These are phyloP conservation scores for Panulirus ornatus DNA, from an alignment of 1,140 invertebrate genomes.

Conservation along the genomic window DNA sequence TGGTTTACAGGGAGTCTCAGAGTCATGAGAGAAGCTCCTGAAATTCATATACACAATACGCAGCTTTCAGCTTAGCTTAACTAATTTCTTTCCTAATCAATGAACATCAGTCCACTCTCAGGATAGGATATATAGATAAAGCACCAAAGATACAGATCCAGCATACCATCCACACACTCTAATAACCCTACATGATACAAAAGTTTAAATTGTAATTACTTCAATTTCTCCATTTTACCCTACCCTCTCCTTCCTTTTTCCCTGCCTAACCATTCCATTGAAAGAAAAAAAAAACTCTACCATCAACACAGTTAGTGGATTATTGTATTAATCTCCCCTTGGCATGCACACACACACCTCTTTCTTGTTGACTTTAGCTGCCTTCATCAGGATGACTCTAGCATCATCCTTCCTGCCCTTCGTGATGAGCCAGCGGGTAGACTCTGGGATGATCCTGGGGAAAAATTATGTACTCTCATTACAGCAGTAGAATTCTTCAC, in stretches of 20 bases:
- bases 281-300: not conserved
- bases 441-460: conserved; percentile 75
- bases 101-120: too few species aligned
- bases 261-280: not conserved
- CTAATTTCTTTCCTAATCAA: too few species aligned
- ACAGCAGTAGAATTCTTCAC: too few species aligned
- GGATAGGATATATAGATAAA: too few species aligned
- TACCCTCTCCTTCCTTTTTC: not conserved
- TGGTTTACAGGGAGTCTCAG: too few species aligned
- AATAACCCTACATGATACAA: too few species aligned
- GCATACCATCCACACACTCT: too few species aligned
- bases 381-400: conserved; percentile 75
- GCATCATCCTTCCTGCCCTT: conserved; percentile 71
- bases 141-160: too few species aligned
- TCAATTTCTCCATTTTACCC: not conserved
- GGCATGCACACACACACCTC: not conserved
- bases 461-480: too few species aligned
- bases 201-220: not conserved
- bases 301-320: not conserved
- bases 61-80: too few species aligned
- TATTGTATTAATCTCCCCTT: not conserved
- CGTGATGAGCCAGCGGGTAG: conserved; percentile 72
- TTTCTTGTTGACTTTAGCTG: conserved; percentile 57
- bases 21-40: too few species aligned
- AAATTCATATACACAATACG: too few species aligned